Evolutionary conservation across 2,113 vertebrate species (phyloP), one percentile per base, ranked within the genome.

Genomic region (Gasterosteus nipponicus): DNA sequence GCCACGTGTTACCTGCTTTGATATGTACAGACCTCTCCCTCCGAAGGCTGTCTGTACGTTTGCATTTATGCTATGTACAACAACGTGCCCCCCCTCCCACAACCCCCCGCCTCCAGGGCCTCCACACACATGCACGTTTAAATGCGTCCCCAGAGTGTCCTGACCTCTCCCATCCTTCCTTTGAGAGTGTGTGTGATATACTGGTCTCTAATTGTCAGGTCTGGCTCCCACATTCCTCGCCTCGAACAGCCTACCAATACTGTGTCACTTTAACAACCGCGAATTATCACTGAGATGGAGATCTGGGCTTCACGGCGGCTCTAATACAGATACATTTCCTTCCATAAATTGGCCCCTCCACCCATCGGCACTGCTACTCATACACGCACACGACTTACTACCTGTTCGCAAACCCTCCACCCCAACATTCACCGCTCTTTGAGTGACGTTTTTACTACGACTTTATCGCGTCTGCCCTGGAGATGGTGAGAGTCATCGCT

Each of bases 221-320:
- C 91, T 92, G 94, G 94, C 91, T 91, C 78, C 87, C 91, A 92
- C 92, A 93, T 94, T 94, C 93, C 89, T 81, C 93, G 92, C 91
- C 93, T 92, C 90, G 86, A 84, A 94, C 94, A 91, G 92, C 95
- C 95, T 87, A 94, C 91, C 94, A 87, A 94, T 92, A 91, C 93
- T 85, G 93, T 97, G 96, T 97, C 96, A 96, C 94, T 96, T 97
- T 95, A 95, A 95, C 95, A 95, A 96, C 96, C 95, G 93, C 95
- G 91, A 98, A 97, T 96, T 96, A 96, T 96, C 96, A 96, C 93
- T 92, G 90, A 93, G 93, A 95, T 94, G 95, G 94, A 96, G 96
- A 94, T 94, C 95, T 94, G 87, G 86, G 95, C 96, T 95, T 96
- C 96, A 90, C 95, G 80, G 90, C 88, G 91, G 91, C 93, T 92